Conservation (phyloP, 1,140 invertebrate species). For the Penaeus indicus region DNA sequence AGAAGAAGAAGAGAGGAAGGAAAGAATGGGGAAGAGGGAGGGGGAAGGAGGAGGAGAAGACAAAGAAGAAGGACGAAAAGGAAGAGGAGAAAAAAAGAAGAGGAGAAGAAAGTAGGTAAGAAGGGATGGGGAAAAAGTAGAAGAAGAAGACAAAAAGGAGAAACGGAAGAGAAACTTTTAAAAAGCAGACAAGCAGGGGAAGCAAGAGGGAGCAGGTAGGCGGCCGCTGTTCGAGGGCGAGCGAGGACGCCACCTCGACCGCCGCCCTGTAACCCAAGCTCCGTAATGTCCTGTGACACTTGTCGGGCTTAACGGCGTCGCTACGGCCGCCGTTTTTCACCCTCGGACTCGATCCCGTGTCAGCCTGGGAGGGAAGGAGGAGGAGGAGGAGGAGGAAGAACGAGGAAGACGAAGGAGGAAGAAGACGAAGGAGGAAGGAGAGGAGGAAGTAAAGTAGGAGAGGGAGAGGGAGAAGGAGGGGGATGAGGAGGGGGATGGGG, state of each 20-base stretch:
- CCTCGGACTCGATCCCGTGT: background rate
- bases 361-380: background rate
- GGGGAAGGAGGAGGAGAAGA: conserved; percentile 1
- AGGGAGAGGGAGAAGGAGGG: background rate
- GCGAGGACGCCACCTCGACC: too few relatives aligned
- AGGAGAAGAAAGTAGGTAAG: background rate
- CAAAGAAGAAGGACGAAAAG: background rate
- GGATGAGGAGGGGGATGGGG: background rate
- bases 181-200: background rate
- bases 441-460: background rate
- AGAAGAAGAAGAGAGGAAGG: background rate
- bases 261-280: conserved; percentile 3
- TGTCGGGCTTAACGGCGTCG: background rate
- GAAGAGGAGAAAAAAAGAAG: background rate
- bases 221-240: too few relatives aligned
- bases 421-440: background rate
- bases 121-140: background rate
- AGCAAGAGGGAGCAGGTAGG: too few relatives aligned
- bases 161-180: background rate
- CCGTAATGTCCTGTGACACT: conserved; percentile 1
- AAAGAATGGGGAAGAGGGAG: background rate
- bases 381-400: background rate
- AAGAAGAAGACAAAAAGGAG: background rate
- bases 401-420: background rate
- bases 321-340: background rate